Conservation (phyloP, 2,888 invertebrate species). For the Agrochola lychnidis region DNA sequence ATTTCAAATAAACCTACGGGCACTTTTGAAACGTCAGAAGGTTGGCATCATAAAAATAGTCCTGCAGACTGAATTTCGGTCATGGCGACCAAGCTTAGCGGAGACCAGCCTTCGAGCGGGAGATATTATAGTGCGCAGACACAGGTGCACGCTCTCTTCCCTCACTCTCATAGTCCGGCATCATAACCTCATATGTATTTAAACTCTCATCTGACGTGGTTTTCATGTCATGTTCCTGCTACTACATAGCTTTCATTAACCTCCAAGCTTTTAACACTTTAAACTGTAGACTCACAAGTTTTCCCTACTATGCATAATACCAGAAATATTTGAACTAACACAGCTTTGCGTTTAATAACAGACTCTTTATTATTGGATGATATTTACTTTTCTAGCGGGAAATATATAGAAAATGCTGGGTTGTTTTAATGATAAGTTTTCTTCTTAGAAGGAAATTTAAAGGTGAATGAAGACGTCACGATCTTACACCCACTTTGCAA, state of each 20-base stretch:
- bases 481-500: conserved; percentile 15
- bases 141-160: too few species aligned
- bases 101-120: too few species aligned
- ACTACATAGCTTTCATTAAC: conserved; percentile 30
- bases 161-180: background rate
- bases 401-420: conserved; percentile 10
- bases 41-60: too few species aligned
- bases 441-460: background rate
- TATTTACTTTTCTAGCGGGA: conserved; percentile 16
- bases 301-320: conserved; percentile 36
- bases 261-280: conserved; percentile 5
- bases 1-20: background rate
- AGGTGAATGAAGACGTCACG: conserved; percentile 40
- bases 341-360: conserved; percentile 19
- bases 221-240: background rate
- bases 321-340: conserved; percentile 44
- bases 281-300: conserved; percentile 46
- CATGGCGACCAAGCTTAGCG: too few species aligned
- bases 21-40: background rate
- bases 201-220: background rate
- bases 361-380: conserved; percentile 5
- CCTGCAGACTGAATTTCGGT: too few species aligned
- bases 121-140: too few species aligned
- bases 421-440: conserved; percentile 2
- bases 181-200: background rate